Evolutionary conservation across 1,140 invertebrate genomes (phyloP).

Genomic region (Harpegnathos saltator): DNA sequence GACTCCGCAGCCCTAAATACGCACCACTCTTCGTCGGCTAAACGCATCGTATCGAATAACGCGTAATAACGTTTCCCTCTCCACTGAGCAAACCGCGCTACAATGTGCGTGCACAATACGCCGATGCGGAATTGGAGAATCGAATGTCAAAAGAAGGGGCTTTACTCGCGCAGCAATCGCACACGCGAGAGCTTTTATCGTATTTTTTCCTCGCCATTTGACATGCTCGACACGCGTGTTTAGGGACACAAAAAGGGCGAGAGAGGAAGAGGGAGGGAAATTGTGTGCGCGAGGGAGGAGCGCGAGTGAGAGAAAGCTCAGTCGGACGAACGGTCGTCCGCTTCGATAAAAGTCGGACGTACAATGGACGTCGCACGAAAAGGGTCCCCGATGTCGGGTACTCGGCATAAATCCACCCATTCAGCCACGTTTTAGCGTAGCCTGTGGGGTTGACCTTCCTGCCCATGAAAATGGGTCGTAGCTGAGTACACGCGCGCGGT

Average conservation of each 20-base stretch:
- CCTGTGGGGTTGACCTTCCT: slow-evolving; percentile 34
- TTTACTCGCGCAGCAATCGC: neutral
- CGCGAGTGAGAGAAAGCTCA: neutral
- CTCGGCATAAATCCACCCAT: slow-evolving; percentile 41
- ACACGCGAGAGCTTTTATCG: neutral
- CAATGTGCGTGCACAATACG: slow-evolving; percentile 1
- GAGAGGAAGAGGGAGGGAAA: neutral
- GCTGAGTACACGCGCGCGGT: slow-evolving; percentile 2
- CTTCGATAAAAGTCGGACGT: slow-evolving; percentile 64
- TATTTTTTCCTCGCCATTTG: slow-evolving; percentile 23
- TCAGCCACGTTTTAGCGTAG: slow-evolving; percentile 25
- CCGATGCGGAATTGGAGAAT: slow-evolving; percentile 3
- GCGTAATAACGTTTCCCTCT: neutral
- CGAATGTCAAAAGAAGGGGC: slow-evolving; percentile 22
- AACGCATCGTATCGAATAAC: slow-evolving; percentile 6
- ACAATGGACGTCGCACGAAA: slow-evolving; percentile 60
- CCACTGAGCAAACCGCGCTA: neutral
- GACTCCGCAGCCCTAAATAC: neutral
- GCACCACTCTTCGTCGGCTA: too few species aligned
- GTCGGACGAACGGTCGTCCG: slow-evolving; percentile 19
- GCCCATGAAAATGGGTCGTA: slow-evolving; percentile 44
- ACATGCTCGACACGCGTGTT: slow-evolving; percentile 39
- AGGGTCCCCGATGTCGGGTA: slow-evolving; percentile 51
- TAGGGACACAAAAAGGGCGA: slow-evolving; percentile 49
- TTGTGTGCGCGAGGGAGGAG: too few species aligned